These are phyloP conservation scores for Characodon lateralis DNA, from an alignment of 2,797 vertebrate species.

Conservation along the genomic window DNA sequence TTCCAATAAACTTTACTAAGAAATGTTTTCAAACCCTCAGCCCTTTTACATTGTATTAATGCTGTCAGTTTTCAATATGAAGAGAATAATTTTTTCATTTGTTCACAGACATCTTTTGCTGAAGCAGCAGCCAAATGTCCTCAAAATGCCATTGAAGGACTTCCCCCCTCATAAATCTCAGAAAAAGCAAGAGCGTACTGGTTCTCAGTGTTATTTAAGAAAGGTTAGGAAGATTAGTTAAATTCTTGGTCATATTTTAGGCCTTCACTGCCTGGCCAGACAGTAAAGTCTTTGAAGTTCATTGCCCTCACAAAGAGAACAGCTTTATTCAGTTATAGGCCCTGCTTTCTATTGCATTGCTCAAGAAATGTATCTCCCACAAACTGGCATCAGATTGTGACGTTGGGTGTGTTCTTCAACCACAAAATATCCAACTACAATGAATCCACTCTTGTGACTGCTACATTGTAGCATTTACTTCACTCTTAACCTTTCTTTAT, in stretches of 20 bases:
- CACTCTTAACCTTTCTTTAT: background rate
- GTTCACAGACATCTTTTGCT: background rate
- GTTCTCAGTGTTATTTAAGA: background rate
- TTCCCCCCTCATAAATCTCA: background rate
- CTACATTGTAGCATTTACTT: no score
- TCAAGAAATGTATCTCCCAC: background rate
- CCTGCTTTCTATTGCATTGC: no score
- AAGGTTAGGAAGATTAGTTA: background rate
- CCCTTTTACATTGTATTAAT: no score
- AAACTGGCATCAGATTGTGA: background rate
- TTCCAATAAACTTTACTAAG: background rate
- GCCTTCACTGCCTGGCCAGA: background rate
- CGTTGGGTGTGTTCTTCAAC: background rate
- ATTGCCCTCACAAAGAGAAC: background rate
- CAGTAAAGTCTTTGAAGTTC: background rate
- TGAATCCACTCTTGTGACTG: background rate
- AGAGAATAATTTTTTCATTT: background rate
- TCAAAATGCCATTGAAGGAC: background rate
- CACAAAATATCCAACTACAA: background rate
- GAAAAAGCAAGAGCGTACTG: background rate
- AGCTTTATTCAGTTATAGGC: background rate
- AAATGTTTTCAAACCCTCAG: background rate
- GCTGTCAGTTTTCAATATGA: no score
- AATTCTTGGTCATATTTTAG: background rate
- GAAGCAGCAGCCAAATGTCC: background rate